phyloP scores from a whole-genome alignment of 1,140 invertebrate genomes.

The Aphelinus certus region DNA sequence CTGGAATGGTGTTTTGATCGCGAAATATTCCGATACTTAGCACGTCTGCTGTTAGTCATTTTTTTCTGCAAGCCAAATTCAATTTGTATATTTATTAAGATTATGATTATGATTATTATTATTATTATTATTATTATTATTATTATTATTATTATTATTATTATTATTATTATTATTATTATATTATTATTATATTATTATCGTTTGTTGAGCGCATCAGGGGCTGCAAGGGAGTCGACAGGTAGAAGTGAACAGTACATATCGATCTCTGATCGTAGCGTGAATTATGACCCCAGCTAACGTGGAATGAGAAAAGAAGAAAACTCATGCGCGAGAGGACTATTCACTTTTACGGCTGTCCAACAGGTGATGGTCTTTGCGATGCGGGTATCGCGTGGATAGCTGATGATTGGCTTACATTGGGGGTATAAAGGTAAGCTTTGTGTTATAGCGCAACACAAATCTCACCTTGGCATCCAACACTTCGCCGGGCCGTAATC shows the following conservation, averaged over 20 bases:
- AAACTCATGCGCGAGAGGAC: too few species aligned
- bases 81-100: slow-evolving; percentile 3
- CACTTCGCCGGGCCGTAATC: slow-evolving; percentile 82
- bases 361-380: background rate
- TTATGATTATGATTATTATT: slow-evolving; percentile 6
- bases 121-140: too few species aligned
- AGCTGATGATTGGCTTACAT: slow-evolving; percentile 19
- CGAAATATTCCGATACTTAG: slow-evolving; percentile 10
- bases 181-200: slow-evolving; percentile 43
- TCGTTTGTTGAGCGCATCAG: slow-evolving; percentile 35
- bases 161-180: slow-evolving; percentile 46
- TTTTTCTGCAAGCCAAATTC: slow-evolving; percentile 31
- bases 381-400: slow-evolving; percentile 18
- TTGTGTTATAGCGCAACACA: slow-evolving; percentile 72
- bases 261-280: too few species aligned
- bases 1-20: background rate
- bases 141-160: slow-evolving; percentile 23
- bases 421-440: slow-evolving; percentile 63
- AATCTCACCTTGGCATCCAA: slow-evolving; percentile 81
- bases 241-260: slow-evolving; percentile 1
- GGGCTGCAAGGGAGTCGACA: slow-evolving; percentile 13
- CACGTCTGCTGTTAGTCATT: slow-evolving; percentile 22
- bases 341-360: too few species aligned
- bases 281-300: background rate
- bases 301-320: background rate